These are phyloP conservation scores for Nemotelus pantherinus DNA, from an alignment of 2,888 invertebrate species.

Conservation along the genomic window DNA sequence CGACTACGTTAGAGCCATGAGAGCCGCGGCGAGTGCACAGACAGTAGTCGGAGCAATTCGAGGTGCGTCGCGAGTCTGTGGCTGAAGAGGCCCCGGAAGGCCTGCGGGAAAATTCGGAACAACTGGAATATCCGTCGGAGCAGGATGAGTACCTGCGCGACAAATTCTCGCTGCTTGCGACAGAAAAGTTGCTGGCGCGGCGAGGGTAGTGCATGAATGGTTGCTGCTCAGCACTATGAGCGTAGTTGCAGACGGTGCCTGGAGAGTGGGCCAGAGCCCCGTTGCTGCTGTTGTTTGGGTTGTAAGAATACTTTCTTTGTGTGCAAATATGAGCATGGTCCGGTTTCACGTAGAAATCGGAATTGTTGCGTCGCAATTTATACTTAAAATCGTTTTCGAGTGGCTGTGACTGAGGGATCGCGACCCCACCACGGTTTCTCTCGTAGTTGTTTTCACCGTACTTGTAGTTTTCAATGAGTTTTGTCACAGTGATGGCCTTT, in stretches of 20 bases:
- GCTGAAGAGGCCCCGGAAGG: slow-evolving; percentile 61
- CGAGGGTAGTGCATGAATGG: slow-evolving; percentile 60
- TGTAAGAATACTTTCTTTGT: slow-evolving; percentile 48
- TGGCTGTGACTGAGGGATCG: slow-evolving; percentile 10
- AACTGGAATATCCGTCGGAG: slow-evolving; percentile 61
- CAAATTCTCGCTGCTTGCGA: slow-evolving; percentile 33
- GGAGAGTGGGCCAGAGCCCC: slow-evolving; percentile 67
- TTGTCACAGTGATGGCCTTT: slow-evolving; percentile 70
- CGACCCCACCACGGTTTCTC: slow-evolving; percentile 61
- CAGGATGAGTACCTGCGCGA: slow-evolving; percentile 61
- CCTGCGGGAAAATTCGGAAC: slow-evolving; percentile 61
- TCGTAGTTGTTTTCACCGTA: slow-evolving; percentile 64
- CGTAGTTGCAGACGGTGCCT: slow-evolving; percentile 68
- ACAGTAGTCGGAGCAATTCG: slow-evolving; percentile 62
- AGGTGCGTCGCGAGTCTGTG: slow-evolving; percentile 58
- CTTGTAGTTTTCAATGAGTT: slow-evolving; percentile 72
- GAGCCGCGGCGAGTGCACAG: slow-evolving; percentile 62
- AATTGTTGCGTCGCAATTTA: slow-evolving; percentile 61
- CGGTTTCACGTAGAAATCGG: slow-evolving; percentile 66
- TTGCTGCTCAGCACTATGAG: slow-evolving; percentile 17
- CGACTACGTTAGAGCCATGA: slow-evolving; percentile 54
- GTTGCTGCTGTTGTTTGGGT: slow-evolving; percentile 14
- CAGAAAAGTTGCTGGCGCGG: slow-evolving; percentile 75
- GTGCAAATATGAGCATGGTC: slow-evolving; percentile 57
- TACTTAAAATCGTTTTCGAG: slow-evolving; percentile 61